Evolutionary conservation across 2,797 vertebrate species (phyloP).

Genomic region (Pseudochirops corinnae): DNA sequence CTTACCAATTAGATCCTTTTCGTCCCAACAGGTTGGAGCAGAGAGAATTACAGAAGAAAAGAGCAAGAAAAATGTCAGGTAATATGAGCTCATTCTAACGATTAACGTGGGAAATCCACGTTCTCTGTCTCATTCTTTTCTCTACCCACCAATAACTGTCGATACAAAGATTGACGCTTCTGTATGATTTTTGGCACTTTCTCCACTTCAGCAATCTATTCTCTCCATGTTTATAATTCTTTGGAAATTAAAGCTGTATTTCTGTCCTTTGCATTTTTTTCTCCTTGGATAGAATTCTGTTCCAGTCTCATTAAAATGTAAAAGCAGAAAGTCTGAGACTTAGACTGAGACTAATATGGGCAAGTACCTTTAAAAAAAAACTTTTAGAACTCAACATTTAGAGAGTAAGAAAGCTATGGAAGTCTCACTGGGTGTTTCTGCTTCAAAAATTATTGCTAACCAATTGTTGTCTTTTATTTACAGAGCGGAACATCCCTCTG

Average conservation of each 20-base stretch:
- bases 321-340: background rate
- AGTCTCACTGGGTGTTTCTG: background rate
- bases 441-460: background rate
- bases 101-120: too few species aligned
- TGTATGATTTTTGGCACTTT: background rate
- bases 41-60: constrained; percentile 56
- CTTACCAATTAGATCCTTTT: constrained; percentile 49
- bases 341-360: background rate
- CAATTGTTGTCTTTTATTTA: background rate
- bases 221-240: background rate
- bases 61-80: constrained; percentile 77
- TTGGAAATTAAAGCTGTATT: background rate
- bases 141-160: background rate
- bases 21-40: constrained; percentile 66
- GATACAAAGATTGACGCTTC: accelerated
- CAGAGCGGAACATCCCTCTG: constrained; percentile 78
- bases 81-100: background rate
- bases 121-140: background rate
- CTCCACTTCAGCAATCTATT: background rate
- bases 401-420: background rate
- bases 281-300: background rate
- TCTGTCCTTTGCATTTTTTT: background rate
- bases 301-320: background rate
- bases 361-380: background rate
- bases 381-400: background rate